These are phyloP conservation scores for Adineta ricciae DNA, from an alignment of 2,888 invertebrate species.

Conservation along the genomic window DNA sequence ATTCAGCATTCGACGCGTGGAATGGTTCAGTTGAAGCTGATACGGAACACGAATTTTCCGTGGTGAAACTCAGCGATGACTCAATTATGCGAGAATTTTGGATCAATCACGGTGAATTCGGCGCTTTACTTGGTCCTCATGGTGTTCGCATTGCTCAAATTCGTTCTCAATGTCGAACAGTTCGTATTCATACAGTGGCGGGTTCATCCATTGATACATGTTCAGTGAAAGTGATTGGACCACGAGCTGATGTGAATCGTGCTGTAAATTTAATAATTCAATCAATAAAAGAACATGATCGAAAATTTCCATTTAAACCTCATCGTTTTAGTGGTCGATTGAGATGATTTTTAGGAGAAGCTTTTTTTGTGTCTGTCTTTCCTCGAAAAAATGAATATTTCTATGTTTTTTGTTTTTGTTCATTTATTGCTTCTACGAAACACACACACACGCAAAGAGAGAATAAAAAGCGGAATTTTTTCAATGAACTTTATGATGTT, in stretches of 20 bases:
- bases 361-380: neutral
- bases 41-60: neutral
- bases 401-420: neutral
- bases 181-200: neutral
- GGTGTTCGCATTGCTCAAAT: slow-evolving; percentile 3
- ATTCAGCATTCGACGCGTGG: slow-evolving; percentile 17
- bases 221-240: neutral
- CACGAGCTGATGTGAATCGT: neutral
- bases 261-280: neutral
- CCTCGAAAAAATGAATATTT: neutral
- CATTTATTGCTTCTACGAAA: neutral
- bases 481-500: neutral
- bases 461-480: neutral
- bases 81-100: neutral
- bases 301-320: slow-evolving; percentile 17
- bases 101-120: neutral
- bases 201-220: neutral
- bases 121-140: slow-evolving; percentile 20
- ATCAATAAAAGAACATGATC: slow-evolving; percentile 12
- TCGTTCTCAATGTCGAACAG: neutral
- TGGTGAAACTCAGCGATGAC: neutral
- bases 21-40: slow-evolving; percentile 17
- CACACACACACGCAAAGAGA: neutral
- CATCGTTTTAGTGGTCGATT: neutral
- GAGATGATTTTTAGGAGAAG: neutral